phyloP scores from a whole-genome alignment of 2,113 vertebrate genomes.

The Centropristis striata region DNA sequence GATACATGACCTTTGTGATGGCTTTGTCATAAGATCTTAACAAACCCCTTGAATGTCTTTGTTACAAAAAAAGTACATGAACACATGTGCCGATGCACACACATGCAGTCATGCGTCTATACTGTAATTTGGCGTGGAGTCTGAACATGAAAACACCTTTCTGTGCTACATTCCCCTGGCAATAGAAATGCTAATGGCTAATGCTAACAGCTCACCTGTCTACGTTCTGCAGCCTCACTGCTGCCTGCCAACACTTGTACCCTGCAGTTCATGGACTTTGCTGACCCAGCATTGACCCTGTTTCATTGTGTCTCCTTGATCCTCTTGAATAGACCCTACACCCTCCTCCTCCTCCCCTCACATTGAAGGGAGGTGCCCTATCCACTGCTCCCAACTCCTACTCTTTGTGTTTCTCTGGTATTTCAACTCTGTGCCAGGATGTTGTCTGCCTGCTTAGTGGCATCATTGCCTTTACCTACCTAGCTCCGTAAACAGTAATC shows the following conservation, averaged over 20 bases:
- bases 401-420: slow-evolving; percentile 54
- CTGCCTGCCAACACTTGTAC: slow-evolving; percentile 59
- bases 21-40: slow-evolving; percentile 60
- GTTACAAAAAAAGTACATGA: slow-evolving; percentile 28
- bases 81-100: background rate
- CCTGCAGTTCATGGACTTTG: slow-evolving; percentile 89
- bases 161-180: slow-evolving; percentile 29
- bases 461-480: slow-evolving; percentile 24
- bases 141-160: background rate
- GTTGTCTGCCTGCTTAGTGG: slow-evolving; percentile 16
- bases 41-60: slow-evolving; percentile 50
- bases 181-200: slow-evolving; percentile 31
- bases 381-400: slow-evolving; percentile 31
- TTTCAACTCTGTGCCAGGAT: slow-evolving; percentile 33
- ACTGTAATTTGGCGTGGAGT: background rate
- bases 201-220: slow-evolving; percentile 60
- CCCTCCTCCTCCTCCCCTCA: slow-evolving; percentile 73
- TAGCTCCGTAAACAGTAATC: background rate
- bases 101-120: background rate
- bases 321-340: slow-evolving; percentile 86
- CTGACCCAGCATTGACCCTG: slow-evolving; percentile 91
- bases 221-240: slow-evolving; percentile 4
- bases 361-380: slow-evolving; percentile 47
- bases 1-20: slow-evolving; percentile 57
- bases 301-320: slow-evolving; percentile 84